Percentiles rank a stretch among this genome's conserved stretches.
These are phyloP conservation scores for Cryptocephalus moraei DNA, from an alignment of 2,888 invertebrate species.

Conservation along the genomic window DNA sequence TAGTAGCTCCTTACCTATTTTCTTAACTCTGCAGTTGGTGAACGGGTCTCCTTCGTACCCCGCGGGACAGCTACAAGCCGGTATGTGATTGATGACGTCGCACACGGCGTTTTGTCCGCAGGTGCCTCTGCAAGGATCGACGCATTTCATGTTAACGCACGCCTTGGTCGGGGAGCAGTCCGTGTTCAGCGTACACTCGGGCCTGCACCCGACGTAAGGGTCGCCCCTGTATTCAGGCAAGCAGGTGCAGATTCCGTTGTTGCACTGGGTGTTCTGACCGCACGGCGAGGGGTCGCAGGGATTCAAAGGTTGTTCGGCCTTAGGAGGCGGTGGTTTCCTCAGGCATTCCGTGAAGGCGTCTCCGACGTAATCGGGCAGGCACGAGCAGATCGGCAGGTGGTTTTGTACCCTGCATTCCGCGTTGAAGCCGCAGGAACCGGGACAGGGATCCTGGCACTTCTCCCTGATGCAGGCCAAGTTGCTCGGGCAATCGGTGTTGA, in stretches of 20 bases:
- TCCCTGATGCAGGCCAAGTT: conserved; percentile 59
- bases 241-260: conserved; percentile 61
- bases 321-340: conserved; percentile 31
- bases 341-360: conserved; percentile 55
- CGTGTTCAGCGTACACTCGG: conserved; percentile 70
- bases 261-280: conserved; percentile 67
- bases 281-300: conserved; percentile 69
- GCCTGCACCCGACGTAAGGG: conserved; percentile 64
- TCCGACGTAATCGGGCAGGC: conserved; percentile 50
- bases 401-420: conserved; percentile 61
- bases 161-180: conserved; percentile 68
- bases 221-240: conserved; percentile 60
- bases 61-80: conserved; percentile 65
- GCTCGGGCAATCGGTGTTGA: conserved; percentile 58
- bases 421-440: conserved; percentile 61
- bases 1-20: conserved; percentile 14
- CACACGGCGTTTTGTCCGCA: conserved; percentile 74
- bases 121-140: conserved; percentile 67
- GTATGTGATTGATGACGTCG: conserved; percentile 72
- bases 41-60: conserved; percentile 73
- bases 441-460: conserved; percentile 61
- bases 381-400: conserved; percentile 58
- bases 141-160: conserved; percentile 66
- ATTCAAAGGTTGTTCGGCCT: conserved; percentile 35
- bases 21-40: conserved; percentile 39